Percentiles rank a stretch among this genome's conserved stretches.
Evolutionary conservation across 2,797 vertebrate species (phyloP).

Genomic region (Limnodromus scolopaceus): DNA sequence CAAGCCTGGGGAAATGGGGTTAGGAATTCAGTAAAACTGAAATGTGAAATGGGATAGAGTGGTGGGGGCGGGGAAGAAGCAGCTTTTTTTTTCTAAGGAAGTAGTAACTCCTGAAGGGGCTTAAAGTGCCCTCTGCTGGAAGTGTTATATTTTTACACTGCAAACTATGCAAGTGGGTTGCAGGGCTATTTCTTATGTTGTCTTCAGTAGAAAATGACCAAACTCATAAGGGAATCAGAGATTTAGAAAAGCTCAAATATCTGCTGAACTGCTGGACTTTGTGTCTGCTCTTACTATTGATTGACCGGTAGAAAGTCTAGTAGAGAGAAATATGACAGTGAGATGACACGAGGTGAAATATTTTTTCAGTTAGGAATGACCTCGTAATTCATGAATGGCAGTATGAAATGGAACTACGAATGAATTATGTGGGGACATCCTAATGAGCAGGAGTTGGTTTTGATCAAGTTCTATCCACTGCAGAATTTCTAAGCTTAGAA

Average conservation of each 20-base stretch:
- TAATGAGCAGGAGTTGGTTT: background rate
- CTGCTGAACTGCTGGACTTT: background rate
- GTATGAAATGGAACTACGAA: background rate
- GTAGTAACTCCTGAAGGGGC: background rate
- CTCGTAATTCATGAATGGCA: background rate
- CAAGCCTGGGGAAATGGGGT: background rate
- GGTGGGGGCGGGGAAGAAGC: accelerated
- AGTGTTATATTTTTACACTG: background rate
- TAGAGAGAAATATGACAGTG: conserved; percentile 11
- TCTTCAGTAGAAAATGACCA: background rate
- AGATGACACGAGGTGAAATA: background rate
- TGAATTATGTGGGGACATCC: background rate
- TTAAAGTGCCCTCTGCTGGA: background rate
- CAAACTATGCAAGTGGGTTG: background rate
- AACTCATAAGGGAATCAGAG: background rate
- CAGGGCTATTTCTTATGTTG: background rate
- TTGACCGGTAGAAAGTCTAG: background rate
- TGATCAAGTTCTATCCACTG: background rate
- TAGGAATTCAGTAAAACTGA: background rate
- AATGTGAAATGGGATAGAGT: background rate
- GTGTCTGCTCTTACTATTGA: conserved; percentile 8
- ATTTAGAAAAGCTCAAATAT: background rate
- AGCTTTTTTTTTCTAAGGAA: background rate
- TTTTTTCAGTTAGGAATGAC: conserved; percentile 8
- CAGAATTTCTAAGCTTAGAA: background rate